Evolutionary conservation across 2,113 vertebrate species (phyloP), one percentile per base, ranked within the genome.

Genomic region (Lepus americanus): DNA sequence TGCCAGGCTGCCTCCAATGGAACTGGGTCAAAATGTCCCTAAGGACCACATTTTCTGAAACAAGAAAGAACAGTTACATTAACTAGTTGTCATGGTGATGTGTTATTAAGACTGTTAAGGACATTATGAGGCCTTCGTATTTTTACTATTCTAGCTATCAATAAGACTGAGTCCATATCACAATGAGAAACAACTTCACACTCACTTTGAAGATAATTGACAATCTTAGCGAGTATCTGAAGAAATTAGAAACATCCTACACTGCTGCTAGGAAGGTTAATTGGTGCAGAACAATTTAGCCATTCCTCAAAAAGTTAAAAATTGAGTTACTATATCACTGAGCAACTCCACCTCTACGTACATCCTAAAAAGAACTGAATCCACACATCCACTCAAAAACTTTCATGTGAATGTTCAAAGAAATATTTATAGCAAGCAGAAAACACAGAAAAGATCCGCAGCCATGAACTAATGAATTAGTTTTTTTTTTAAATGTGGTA

Each of bases 71-170:
- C n/a, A 79, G 33, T 51, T 90, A 51, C 66, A 78, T 29, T 19
- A 33, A 79, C 53, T 59, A 66, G 33, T n/a, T 89, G 67, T 77
- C 33, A 84, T 3, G 9, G 39, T 36, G 44, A 93, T 49, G 81
- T 2, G 59, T 81, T 53, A 70, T 49, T 76, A 44, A 90, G 49
- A 67, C 64, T 67, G 77, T n/a, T 53, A 79, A 87, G n/a, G 20
- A 13, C 20, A 53, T 72, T 70, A 59, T 64, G 67, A 72, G 13
- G 19, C 13, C 22, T 78, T 61, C 19, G 51, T 92, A 77, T 29
- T 84, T 78, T 89, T 76, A 87, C 20, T 74, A 73, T 82, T n/a
- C 9, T 73, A 90, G 49, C 51, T 77, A 39, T 78, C 49, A 36
- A 22, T 36, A 51, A 33, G 44, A 44, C 44, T 44, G 19, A 73